These are phyloP conservation scores for Lagorchestes hirsutus DNA, from an alignment of 2,797 vertebrate genomes.

Conservation along the genomic window DNA sequence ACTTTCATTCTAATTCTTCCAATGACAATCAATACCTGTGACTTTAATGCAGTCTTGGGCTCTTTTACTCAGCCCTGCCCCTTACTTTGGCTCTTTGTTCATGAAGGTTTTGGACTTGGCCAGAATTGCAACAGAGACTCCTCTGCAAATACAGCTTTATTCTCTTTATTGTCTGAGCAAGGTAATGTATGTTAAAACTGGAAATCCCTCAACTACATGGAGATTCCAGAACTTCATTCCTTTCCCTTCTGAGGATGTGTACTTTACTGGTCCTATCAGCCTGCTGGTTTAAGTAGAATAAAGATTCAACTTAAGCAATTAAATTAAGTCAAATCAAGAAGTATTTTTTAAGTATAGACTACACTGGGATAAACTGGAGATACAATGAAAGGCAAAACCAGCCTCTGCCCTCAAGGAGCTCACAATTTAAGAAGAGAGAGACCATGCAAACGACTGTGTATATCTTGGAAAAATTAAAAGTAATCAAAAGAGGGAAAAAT, in stretches of 20 bases:
- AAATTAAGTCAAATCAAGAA: neutral
- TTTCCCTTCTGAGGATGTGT: no score
- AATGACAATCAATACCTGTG: neutral
- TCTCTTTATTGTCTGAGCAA: conserved; percentile 38
- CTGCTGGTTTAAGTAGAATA: neutral
- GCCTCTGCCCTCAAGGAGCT: neutral
- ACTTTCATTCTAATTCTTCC: conserved; percentile 39
- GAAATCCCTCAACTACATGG: no score
- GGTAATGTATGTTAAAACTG: neutral
- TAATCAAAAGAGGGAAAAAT: neutral
- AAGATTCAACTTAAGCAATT: neutral
- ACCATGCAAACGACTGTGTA: neutral
- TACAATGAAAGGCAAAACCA: neutral
- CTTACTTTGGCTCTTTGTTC: conserved; percentile 44
- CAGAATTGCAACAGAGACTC: conserved; percentile 45
- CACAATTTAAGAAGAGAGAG: neutral
- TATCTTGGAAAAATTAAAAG: neutral
- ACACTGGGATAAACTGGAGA: neutral
- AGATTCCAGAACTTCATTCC: no score
- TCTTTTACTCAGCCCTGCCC: conserved; percentile 42
- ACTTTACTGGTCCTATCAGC: no score
- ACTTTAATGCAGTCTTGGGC: conserved; percentile 7
- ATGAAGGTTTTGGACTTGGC: conserved; percentile 42
- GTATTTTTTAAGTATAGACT: neutral
- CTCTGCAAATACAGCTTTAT: conserved; percentile 60